Evolutionary conservation across 2,113 vertebrate genomes (phyloP).

Genomic region (Oenanthe oenanthe): DNA sequence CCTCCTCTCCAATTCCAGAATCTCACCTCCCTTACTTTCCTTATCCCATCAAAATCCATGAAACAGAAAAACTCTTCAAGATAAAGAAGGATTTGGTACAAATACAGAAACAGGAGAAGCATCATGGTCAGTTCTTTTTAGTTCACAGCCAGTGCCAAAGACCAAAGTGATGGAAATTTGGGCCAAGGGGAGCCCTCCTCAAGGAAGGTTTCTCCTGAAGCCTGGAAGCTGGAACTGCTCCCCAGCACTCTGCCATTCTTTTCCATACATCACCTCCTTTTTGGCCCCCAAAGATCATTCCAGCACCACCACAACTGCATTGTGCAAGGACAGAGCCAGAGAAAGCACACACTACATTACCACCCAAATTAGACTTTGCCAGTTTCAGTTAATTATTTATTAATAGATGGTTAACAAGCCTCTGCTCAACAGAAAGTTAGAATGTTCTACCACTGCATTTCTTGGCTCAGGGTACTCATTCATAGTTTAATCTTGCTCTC

Average conservation of each 20-base stretch:
- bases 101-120: not conserved
- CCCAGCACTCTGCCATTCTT: not conserved
- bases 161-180: not conserved
- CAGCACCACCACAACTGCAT: not conserved
- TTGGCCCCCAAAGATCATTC: not conserved
- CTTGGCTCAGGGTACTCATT: conserved; percentile 48
- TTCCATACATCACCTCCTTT: not conserved
- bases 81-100: not conserved
- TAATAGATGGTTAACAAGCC: not conserved
- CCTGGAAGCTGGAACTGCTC: not conserved
- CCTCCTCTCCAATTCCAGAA: not conserved
- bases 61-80: not conserved
- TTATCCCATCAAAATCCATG: not conserved
- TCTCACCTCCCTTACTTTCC: not conserved
- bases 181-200: not conserved
- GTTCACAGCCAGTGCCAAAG: not conserved
- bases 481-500: conserved; percentile 50
- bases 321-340: not conserved
- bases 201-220: not conserved
- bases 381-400: not conserved
- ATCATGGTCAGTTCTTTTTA: not conserved
- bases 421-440: not conserved
- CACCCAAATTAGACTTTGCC: not conserved
- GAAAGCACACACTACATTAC: not conserved
- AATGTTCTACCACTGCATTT: conserved; percentile 13